phyloP scores from a whole-genome alignment of 1,140 invertebrate genomes.

The Rhopalosiphum maidis region DNA sequence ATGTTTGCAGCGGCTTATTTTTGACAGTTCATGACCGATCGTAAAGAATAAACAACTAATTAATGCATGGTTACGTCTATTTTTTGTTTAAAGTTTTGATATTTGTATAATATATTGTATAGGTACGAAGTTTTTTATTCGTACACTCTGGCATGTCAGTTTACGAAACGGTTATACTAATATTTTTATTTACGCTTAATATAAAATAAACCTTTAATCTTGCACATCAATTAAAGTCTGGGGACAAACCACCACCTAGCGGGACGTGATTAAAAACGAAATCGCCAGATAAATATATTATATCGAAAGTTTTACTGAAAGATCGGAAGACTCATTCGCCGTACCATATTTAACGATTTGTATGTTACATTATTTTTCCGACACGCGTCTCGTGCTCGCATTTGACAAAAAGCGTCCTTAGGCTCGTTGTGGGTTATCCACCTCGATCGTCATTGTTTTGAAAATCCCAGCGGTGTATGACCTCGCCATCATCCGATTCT shows the following conservation, averaged over 20 bases:
- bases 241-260: not conserved
- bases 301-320: not conserved
- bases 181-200: not conserved
- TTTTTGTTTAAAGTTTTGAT: not conserved
- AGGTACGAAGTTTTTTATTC: not conserved
- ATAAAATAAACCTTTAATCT: not conserved
- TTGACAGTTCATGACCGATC: not conserved
- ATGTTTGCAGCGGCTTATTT: not conserved
- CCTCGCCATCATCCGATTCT: constrained; percentile 32
- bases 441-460: constrained; percentile 46
- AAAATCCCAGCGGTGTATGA: not conserved
- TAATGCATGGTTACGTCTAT: not conserved
- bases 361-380: not conserved
- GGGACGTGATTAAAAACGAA: not conserved
- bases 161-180: not conserved
- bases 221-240: not conserved
- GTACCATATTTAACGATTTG: not conserved
- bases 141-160: not conserved
- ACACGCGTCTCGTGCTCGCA: not conserved
- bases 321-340: not conserved
- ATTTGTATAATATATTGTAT: not conserved
- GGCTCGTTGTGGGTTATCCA: constrained; percentile 34
- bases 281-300: not conserved
- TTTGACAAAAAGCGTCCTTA: constrained; percentile 10
- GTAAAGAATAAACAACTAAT: not conserved